Conservation (phyloP, 2,888 invertebrate genomes). For the Apotomis betuletana region DNA sequence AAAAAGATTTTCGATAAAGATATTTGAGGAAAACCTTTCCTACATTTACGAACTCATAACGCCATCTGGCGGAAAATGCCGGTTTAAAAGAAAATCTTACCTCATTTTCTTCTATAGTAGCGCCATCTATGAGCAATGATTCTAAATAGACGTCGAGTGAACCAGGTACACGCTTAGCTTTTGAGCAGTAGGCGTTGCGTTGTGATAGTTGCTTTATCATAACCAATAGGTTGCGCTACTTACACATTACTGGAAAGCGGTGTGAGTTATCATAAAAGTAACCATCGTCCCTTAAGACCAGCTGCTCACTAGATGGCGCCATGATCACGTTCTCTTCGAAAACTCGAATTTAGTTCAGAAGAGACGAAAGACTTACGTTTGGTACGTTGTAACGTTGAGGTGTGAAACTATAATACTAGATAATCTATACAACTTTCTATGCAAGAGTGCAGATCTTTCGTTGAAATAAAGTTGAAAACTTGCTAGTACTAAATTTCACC, state of each 20-base stretch:
- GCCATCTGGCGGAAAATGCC: slow-evolving; percentile 22
- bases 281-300: too few species aligned
- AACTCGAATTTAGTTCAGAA: too few species aligned
- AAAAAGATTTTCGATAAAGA: neutral
- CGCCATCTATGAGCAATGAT: slow-evolving; percentile 25
- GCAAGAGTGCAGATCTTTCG: too few species aligned
- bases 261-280: too few species aligned
- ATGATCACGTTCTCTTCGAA: too few species aligned
- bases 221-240: slow-evolving; percentile 24
- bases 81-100: neutral
- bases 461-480: too few species aligned
- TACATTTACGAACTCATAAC: neutral
- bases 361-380: too few species aligned
- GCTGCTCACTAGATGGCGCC: too few species aligned
- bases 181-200: neutral
- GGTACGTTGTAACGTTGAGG: too few species aligned
- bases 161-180: neutral
- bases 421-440: too few species aligned
- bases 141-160: neutral
- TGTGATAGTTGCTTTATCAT: neutral
- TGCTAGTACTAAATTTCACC: too few species aligned
- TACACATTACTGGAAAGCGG: neutral
- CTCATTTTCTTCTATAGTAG: slow-evolving; percentile 13
- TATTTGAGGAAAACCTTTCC: neutral
- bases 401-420: too few species aligned